A percentile compares a stretch with the other conserved stretches of the same genome.
Evolutionary conservation across 2,113 vertebrate genomes (phyloP).

Genomic region (Notothenia rossii): DNA sequence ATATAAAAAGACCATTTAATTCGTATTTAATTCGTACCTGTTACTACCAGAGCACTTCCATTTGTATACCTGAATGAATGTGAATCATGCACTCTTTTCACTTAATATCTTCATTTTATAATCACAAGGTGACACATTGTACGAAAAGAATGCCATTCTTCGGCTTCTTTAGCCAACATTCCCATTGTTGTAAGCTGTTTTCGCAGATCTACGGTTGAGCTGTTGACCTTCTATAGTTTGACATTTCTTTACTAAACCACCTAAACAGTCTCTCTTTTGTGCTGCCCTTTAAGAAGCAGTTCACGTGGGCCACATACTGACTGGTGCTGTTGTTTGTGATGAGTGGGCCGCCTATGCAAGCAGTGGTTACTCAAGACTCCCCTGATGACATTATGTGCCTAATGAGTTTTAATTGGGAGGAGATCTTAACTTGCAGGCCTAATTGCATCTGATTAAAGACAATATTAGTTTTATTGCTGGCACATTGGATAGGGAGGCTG

Average conservation of each 20-base stretch:
- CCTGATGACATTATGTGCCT: conserved; percentile 84
- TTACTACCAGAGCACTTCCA: background rate
- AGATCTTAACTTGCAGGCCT: conserved; percentile 86
- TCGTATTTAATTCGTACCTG: conserved; percentile 2
- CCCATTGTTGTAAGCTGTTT: background rate
- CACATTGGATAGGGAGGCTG: conserved; percentile 79
- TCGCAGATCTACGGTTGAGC: conserved; percentile 2
- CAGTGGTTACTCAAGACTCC: conserved; percentile 75
- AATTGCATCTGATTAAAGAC: conserved; percentile 90
- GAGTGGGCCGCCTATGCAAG: conserved; percentile 64
- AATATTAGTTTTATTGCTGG: conserved; percentile 86
- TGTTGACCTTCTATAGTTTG: conserved; percentile 17
- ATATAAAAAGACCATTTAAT: background rate
- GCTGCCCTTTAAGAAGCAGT: background rate
- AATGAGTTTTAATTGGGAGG: conserved; percentile 88
- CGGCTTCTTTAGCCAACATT: background rate
- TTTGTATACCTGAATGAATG: background rate
- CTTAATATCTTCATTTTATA: background rate
- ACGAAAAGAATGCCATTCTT: too few species aligned
- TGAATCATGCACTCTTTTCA: background rate
- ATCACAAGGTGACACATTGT: background rate
- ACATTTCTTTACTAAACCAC: background rate
- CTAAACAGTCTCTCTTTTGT: background rate
- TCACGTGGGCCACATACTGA: conserved; percentile 43
- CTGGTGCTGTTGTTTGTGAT: conserved; percentile 62